Conservation (phyloP, 2,113 vertebrate species). For the Ahaetulla prasina region DNA sequence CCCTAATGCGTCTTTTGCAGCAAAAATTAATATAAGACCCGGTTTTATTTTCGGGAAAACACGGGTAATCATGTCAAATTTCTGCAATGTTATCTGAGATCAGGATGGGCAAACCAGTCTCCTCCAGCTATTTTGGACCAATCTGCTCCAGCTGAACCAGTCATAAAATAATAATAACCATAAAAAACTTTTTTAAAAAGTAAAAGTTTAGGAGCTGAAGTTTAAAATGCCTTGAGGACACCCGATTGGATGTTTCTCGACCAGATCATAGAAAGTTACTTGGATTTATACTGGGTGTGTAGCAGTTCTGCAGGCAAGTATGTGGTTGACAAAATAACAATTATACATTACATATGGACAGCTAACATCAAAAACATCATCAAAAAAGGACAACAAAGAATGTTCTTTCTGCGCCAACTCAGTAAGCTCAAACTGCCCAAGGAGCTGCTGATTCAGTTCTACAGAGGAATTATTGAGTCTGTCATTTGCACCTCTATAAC, state of each 20-base stretch:
- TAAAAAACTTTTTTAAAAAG: neutral
- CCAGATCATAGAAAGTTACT: neutral
- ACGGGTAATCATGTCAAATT: neutral
- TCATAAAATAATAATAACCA: neutral
- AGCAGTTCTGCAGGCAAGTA: neutral
- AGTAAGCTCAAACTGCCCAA: too few species aligned
- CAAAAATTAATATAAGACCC: too few species aligned
- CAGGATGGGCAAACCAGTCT: neutral
- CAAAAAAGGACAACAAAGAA: too few species aligned
- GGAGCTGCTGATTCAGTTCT: too few species aligned
- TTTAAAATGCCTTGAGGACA: neutral
- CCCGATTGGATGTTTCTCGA: neutral
- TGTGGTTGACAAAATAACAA: neutral
- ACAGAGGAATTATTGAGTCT: too few species aligned
- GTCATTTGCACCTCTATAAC: too few species aligned
- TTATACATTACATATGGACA: neutral
- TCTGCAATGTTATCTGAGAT: neutral
- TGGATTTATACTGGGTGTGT: neutral
- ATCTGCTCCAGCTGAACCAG: neutral
- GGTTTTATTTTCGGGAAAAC: too few species aligned
- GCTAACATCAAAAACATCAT: too few species aligned
- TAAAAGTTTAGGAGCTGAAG: neutral
- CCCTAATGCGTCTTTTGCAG: too few species aligned
- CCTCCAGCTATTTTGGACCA: neutral
- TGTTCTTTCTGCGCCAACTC: too few species aligned